A percentile compares a stretch with the other conserved stretches of the same genome.
phyloP scores from a whole-genome alignment of 2,888 invertebrate species.

The Philhelius pedissequus region DNA sequence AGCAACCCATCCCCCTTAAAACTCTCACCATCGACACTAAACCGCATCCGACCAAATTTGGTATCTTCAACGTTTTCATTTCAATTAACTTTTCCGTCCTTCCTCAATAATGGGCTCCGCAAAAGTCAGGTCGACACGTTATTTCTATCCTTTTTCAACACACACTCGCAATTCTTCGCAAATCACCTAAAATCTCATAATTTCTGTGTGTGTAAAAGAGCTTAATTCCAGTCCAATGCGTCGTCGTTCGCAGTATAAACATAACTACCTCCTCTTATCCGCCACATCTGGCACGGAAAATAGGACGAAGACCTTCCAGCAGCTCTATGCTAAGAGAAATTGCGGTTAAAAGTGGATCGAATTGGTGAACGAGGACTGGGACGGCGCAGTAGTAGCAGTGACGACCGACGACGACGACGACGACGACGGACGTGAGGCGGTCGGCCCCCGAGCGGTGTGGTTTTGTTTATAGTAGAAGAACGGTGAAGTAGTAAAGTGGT shows the following conservation, averaged over 20 bases:
- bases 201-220: slow-evolving; percentile 62
- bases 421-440: too few relatives aligned
- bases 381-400: not conserved
- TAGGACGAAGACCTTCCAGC: slow-evolving; percentile 49
- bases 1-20: slow-evolving; percentile 28
- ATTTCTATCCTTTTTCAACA: not conserved
- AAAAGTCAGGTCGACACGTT: slow-evolving; percentile 43
- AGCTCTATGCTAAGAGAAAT: slow-evolving; percentile 36
- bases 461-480: slow-evolving; percentile 20
- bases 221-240: slow-evolving; percentile 63
- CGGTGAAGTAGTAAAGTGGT: slow-evolving; percentile 54
- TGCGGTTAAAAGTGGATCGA: slow-evolving; percentile 63
- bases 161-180: not conserved
- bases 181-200: slow-evolving; percentile 60
- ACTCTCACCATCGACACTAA: not conserved
- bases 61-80: slow-evolving; percentile 67
- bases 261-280: not conserved
- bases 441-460: not conserved
- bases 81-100: slow-evolving; percentile 67
- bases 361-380: slow-evolving; percentile 24
- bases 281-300: slow-evolving; percentile 14
- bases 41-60: slow-evolving; percentile 43
- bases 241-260: not conserved
- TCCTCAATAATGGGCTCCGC: slow-evolving; percentile 30
- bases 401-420: not conserved